Evolutionary conservation across 2,797 vertebrate species (phyloP).

Genomic region (Rhyacichthys aspro): DNA sequence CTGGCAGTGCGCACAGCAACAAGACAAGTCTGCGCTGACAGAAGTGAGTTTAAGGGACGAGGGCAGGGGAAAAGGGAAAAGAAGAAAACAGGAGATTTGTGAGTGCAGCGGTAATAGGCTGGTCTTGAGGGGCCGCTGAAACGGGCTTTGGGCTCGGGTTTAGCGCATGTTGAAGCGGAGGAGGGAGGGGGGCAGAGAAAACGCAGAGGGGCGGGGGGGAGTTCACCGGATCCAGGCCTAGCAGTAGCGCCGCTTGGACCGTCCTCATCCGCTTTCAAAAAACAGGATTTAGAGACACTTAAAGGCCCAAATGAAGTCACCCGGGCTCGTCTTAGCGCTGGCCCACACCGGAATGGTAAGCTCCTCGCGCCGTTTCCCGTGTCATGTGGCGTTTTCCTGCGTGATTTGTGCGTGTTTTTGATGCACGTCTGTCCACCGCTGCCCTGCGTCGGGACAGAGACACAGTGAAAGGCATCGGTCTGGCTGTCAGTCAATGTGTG

Average conservation of each 20-base stretch:
- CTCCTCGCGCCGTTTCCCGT: conserved; percentile 61
- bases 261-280: conserved; percentile 82
- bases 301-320: conserved; percentile 53
- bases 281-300: conserved; percentile 74
- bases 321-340: conserved; percentile 47
- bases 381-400: conserved; percentile 51
- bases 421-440: conserved; percentile 42
- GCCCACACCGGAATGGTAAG: conserved; percentile 82
- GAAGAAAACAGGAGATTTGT: conserved; percentile 33
- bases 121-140: conserved; percentile 71
- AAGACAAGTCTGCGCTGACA: conserved; percentile 28
- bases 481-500: conserved; percentile 40
- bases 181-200: conserved; percentile 23
- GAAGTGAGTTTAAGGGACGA: conserved; percentile 70
- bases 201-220: conserved; percentile 33
- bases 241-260: conserved; percentile 79
- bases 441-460: conserved; percentile 57
- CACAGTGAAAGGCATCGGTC: background rate
- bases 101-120: conserved; percentile 37
- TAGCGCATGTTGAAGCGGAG: conserved; percentile 59
- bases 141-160: conserved; percentile 61
- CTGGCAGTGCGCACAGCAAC: conserved; percentile 72
- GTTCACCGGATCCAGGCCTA: conserved; percentile 85
- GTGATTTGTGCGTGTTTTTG: conserved; percentile 64
- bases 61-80: conserved; percentile 56